A percentile compares a stretch with the other conserved stretches of the same genome.
Conservation (phyloP, 2,888 invertebrate species). For the Lasioglossum calceatum region DNA sequence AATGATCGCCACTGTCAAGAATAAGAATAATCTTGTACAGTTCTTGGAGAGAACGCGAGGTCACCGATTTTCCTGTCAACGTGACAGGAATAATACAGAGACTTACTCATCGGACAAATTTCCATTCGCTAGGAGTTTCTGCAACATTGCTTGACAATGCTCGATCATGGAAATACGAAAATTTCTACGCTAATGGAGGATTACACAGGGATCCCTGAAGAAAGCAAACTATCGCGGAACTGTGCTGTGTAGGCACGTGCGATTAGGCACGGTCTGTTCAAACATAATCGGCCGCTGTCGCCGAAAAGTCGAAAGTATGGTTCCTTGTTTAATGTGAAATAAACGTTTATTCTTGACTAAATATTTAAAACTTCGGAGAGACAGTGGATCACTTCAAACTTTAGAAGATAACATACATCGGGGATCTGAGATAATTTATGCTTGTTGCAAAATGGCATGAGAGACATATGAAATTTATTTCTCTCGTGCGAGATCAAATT, state of each 20-base stretch:
- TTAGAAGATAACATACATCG: neutral
- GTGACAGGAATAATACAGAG: neutral
- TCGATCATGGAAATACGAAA: neutral
- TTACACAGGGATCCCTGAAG: neutral
- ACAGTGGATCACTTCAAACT: neutral
- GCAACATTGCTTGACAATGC: neutral
- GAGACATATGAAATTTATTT: too few relatives aligned
- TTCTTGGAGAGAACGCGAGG: conserved; percentile 2
- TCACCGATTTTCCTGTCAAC: conserved; percentile 11
- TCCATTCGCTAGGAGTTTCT: conserved; percentile 14
- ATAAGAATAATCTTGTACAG: conserved; percentile 9
- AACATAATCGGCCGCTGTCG: too few relatives aligned
- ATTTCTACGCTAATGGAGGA: neutral
- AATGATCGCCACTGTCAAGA: neutral
- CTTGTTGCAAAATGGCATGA: neutral
- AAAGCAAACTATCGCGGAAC: neutral
- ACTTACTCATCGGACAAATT: conserved; percentile 6
- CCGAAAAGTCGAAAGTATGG: too few relatives aligned
- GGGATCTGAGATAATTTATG: neutral
- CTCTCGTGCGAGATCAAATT: too few relatives aligned
- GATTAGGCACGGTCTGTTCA: neutral
- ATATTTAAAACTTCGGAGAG: neutral
- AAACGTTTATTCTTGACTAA: neutral
- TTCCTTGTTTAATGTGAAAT: neutral
- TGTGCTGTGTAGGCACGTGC: neutral